phyloP scores from a whole-genome alignment of 2,113 vertebrate species.

The Apistogramma diplotaenia region DNA sequence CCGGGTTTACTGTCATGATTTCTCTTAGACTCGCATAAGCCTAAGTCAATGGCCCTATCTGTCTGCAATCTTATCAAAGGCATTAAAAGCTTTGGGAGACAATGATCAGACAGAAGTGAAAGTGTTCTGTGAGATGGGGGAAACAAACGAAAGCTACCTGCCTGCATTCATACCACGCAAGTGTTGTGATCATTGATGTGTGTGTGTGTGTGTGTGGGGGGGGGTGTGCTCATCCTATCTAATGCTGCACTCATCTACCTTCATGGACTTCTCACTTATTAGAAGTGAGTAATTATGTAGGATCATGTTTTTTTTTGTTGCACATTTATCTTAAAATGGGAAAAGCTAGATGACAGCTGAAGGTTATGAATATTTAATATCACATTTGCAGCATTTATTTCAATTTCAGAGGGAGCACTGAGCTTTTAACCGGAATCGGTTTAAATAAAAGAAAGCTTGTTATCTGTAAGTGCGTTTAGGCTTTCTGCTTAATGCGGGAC shows the following conservation, averaged over 20 bases:
- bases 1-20: conserved; percentile 11
- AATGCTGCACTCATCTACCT: background rate
- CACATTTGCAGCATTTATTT: conserved; percentile 50
- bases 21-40: background rate
- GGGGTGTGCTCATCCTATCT: background rate
- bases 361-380: conserved; percentile 53
- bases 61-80: conserved; percentile 14
- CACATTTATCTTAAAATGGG: background rate
- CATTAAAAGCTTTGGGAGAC: conserved; percentile 17
- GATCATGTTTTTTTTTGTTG: conserved; percentile 1
- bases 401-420: conserved; percentile 32
- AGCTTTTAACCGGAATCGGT: conserved; percentile 40
- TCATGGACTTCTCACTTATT: background rate
- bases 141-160: background rate
- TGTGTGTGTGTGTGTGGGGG: too few species aligned
- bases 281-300: conserved; percentile 14
- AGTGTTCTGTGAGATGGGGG: background rate
- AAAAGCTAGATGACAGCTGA: conserved; percentile 18
- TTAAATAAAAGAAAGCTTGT: conserved; percentile 48
- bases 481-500: conserved; percentile 29
- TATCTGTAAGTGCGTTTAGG: conserved; percentile 54
- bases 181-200: background rate
- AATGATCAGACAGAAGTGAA: conserved; percentile 6
- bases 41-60: background rate
- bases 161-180: background rate